Percentiles rank a stretch among this genome's conserved stretches.
Conservation (phyloP, 2,113 vertebrate species). For the Lichenostomus cassidix region DNA sequence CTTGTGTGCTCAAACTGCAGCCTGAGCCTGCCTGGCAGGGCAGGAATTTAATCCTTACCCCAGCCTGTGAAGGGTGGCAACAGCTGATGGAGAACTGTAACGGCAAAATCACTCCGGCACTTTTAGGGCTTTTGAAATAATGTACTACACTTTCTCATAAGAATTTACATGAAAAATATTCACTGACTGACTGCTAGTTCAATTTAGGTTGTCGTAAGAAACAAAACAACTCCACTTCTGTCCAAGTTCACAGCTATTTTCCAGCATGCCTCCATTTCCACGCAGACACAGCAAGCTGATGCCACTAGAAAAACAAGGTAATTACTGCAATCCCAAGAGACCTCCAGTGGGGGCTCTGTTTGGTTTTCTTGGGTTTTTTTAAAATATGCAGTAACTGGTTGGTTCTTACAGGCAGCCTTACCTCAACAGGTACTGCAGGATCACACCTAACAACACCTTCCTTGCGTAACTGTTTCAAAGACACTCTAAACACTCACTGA, state of each 20-base stretch:
- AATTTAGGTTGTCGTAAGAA: background rate
- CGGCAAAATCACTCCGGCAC: background rate
- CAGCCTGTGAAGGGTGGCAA: background rate
- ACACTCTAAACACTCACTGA: background rate
- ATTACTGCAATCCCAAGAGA: background rate
- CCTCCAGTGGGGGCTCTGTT: background rate
- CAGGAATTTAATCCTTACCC: background rate
- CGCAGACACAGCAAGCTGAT: background rate
- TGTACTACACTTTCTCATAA: rapidly evolving
- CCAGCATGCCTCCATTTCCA: background rate
- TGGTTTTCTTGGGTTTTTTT: background rate
- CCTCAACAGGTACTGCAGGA: background rate
- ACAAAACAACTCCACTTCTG: background rate
- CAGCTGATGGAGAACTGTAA: rapidly evolving
- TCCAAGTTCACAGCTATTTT: background rate
- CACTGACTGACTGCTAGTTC: background rate
- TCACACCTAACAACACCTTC: background rate
- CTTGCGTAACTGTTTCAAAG: background rate
- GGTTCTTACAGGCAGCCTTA: background rate
- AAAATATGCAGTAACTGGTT: background rate
- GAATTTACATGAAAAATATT: background rate
- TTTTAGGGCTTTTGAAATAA: background rate
- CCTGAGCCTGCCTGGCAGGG: background rate
- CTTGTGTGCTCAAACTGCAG: background rate
- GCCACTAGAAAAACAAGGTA: background rate